Evolutionary conservation across 2,113 vertebrate species (phyloP), one percentile per base, ranked within the genome.

Genomic region (Setophaga petechia): DNA sequence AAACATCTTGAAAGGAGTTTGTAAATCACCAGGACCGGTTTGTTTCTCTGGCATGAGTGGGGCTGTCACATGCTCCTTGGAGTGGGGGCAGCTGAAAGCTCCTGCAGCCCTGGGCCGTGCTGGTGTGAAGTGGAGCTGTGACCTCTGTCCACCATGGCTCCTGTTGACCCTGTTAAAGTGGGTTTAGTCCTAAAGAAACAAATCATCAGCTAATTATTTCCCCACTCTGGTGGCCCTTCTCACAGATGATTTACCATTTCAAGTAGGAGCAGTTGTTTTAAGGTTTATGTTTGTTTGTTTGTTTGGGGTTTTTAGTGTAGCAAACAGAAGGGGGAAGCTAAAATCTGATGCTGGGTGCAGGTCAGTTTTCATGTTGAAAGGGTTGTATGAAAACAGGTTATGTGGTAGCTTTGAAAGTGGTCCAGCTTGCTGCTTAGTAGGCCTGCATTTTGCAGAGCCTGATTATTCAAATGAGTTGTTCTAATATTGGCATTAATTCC

Each of bases 101-200:
- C 35, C 52, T 71, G 44, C 19, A 41, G 1, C 47, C 10, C 2
- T 1, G 31, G 17, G 41, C 58, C 0, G 5, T 46, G 35, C 65
- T 33, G 30, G 7, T 11, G 57, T 3, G 17, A 52, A 74, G 46
- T 35, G 74, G 15, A 67, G 39, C 57, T 89, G 33, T 39, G 93
- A 84, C 84, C 76, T 90, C 77, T 77, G 33, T 76, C 61, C 44
- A 49, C 25, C 3, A 0, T 51, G 39, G 43, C 37, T 86, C 80
- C 79, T 80, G 55, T 83, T 92, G 94, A 94, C 76, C 78, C 33
- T 61, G 17, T 76, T 94, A 25, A 87, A 89, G 59, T 88, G 72
- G 15, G 22, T 71, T 95, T 89, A 81, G 25, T 69, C 43, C 17
- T 89, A 69, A 87, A 84, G 77, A 89, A 94, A 69, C 59, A 73